These are phyloP conservation scores for Neelides folsomi DNA, from an alignment of 2,888 invertebrate species.

Conservation along the genomic window DNA sequence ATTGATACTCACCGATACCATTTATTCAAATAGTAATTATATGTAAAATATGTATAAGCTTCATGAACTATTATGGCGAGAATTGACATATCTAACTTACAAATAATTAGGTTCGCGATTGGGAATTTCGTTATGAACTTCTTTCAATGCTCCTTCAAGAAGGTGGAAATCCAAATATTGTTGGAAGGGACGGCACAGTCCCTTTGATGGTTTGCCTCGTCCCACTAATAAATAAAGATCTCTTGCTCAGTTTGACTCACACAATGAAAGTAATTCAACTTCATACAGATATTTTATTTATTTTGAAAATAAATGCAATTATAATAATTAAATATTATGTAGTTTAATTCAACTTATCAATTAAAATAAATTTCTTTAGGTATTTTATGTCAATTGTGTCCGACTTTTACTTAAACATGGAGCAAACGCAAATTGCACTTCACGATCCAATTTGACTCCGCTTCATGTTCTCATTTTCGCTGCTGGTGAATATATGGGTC, in stretches of 20 bases:
- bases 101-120: slow-evolving; percentile 51
- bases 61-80: too few relatives aligned
- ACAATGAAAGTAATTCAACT: slow-evolving; percentile 49
- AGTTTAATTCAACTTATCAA: neutral
- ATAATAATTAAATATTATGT: neutral
- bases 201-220: slow-evolving; percentile 62
- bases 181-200: slow-evolving; percentile 56
- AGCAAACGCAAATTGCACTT: slow-evolving; percentile 59
- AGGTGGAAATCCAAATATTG: slow-evolving; percentile 54
- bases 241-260: slow-evolving; percentile 56
- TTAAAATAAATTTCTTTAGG: slow-evolving; percentile 39
- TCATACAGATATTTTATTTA: too few relatives aligned
- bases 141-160: slow-evolving; percentile 46
- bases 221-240: slow-evolving; percentile 59
- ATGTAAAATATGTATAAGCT: too few relatives aligned
- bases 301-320: neutral
- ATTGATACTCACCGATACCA: too few relatives aligned
- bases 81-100: too few relatives aligned
- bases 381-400: slow-evolving; percentile 58
- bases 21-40: too few relatives aligned
- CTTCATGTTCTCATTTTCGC: slow-evolving; percentile 57
- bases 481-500: slow-evolving; percentile 55
- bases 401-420: slow-evolving; percentile 54
- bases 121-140: slow-evolving; percentile 51
- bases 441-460: slow-evolving; percentile 53